phyloP scores from a whole-genome alignment of 2,797 vertebrate species.

The Petrocephalus schoutedeni region DNA sequence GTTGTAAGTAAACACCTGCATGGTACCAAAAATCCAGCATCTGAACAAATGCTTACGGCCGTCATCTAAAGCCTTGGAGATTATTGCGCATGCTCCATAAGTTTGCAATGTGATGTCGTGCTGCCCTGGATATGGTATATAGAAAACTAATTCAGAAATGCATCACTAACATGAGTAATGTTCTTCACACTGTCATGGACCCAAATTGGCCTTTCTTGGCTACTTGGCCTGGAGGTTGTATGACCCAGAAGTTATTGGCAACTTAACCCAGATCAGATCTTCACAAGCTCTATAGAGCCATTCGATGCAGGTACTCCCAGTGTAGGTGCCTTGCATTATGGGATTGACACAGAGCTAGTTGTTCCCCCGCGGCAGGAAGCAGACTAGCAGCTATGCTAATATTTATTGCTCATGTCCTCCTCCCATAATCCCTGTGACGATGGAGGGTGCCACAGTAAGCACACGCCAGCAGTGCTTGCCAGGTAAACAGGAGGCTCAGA shows the following conservation, averaged over 20 bases:
- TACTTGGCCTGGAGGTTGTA: not conserved
- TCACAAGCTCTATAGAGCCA: not conserved
- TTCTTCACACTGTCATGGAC: not conserved
- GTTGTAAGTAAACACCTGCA: not conserved
- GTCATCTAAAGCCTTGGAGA: not conserved
- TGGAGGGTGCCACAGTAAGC: not conserved
- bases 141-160: not conserved
- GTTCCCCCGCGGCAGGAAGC: not conserved
- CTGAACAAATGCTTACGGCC: not conserved
- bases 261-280: not conserved
- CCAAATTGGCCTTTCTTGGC: not conserved
- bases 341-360: not conserved
- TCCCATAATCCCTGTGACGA: not conserved
- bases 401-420: not conserved
- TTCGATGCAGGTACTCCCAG: not conserved
- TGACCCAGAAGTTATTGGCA: not conserved
- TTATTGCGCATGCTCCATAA: not conserved
- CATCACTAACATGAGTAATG: not conserved
- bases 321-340: not conserved
- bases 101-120: not conserved
- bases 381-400: not conserved
- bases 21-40: not conserved
- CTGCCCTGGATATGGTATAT: not conserved
- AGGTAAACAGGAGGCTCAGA: not conserved
- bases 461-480: not conserved